Percentiles rank a stretch among this genome's conserved stretches.
These are phyloP conservation scores for Tapirus terrestris DNA, from an alignment of 2,113 vertebrate species.

Conservation along the genomic window DNA sequence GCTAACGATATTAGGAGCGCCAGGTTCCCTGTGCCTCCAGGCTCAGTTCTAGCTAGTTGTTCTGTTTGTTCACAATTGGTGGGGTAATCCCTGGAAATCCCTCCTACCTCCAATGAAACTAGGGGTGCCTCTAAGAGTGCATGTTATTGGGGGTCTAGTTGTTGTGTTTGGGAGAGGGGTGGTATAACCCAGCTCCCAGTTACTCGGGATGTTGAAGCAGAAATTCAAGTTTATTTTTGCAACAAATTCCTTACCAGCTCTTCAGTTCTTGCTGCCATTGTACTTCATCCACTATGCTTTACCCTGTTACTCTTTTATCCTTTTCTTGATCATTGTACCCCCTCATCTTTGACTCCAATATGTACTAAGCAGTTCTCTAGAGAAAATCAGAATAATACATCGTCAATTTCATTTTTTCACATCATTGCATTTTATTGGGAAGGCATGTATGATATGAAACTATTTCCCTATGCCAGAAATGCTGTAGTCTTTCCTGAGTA, in stretches of 20 bases:
- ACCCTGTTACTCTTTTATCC: neutral
- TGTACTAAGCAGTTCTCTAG: neutral
- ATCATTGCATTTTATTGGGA: neutral
- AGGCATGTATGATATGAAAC: neutral
- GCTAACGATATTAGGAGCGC: neutral
- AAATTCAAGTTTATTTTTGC: neutral
- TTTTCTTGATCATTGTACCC: neutral
- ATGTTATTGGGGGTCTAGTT: neutral
- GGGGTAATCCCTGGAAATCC: neutral
- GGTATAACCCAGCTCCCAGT: neutral
- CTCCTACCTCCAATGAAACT: neutral
- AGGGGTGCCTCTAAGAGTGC: neutral
- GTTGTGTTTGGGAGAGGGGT: neutral
- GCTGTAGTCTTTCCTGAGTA: neutral
- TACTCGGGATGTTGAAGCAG: neutral
- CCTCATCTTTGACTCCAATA: neutral
- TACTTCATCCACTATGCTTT: neutral
- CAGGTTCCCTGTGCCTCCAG: neutral
- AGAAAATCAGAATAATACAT: neutral
- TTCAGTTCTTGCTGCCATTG: neutral
- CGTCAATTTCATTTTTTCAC: neutral
- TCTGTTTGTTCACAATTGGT: neutral
- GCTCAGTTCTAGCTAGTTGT: neutral
- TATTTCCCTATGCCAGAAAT: neutral
- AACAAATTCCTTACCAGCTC: neutral